A percentile compares a stretch with the other conserved stretches of the same genome.
These are phyloP conservation scores for Agrotis segetum DNA, from an alignment of 2,888 invertebrate species.

Conservation along the genomic window DNA sequence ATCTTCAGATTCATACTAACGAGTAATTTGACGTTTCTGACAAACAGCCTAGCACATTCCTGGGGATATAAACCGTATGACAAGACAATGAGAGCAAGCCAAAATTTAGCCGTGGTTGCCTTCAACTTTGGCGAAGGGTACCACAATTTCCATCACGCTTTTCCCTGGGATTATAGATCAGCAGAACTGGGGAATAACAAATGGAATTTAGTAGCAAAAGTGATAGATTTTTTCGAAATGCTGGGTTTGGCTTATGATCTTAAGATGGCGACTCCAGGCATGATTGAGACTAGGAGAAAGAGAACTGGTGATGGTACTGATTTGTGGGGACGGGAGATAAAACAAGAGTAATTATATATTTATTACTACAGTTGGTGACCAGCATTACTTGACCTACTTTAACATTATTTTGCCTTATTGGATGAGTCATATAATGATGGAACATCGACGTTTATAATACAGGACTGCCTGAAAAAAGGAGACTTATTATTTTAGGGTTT, in stretches of 20 bases:
- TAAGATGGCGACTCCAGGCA: conserved; percentile 42
- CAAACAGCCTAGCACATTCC: conserved; percentile 92
- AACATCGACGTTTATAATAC: too few species aligned
- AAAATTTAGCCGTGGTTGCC: conserved; percentile 63
- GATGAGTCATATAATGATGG: too few species aligned
- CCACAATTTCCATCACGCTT: conserved; percentile 77
- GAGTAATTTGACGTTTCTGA: conserved; percentile 82
- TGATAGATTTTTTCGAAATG: conserved; percentile 66
- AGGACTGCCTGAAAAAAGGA: too few species aligned
- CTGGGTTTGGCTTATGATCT: conserved; percentile 68
- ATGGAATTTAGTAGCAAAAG: conserved; percentile 59
- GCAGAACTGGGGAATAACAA: conserved; percentile 68
- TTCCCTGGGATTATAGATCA: conserved; percentile 73
- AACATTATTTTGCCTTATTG: too few species aligned
- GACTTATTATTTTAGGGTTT: too few species aligned
- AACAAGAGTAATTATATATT: background rate
- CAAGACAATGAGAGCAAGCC: conserved; percentile 67
- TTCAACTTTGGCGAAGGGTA: conserved; percentile 72
- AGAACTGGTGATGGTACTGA: conserved; percentile 60
- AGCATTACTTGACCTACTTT: too few species aligned
- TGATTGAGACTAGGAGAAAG: conserved; percentile 27
- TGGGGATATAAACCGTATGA: conserved; percentile 87
- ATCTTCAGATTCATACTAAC: conserved; percentile 40
- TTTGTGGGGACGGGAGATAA: conserved; percentile 9
- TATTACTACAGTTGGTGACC: too few species aligned